Conservation (phyloP, 2,797 vertebrate genomes). For the Sus cebifrons region DNA sequence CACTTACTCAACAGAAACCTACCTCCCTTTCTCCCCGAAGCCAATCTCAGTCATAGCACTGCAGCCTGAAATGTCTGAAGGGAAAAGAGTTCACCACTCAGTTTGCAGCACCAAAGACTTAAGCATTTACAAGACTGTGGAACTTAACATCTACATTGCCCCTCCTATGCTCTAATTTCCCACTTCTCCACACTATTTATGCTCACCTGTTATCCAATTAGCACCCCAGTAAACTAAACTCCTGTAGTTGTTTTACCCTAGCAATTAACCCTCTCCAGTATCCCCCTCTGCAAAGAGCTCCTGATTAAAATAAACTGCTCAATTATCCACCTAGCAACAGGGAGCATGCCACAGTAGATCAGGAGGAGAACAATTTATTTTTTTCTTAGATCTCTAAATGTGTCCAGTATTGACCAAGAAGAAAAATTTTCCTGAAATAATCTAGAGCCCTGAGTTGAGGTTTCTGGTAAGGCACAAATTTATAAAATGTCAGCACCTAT, state of each 20-base stretch:
- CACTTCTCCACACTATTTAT: constrained; percentile 86
- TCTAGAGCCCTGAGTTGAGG: constrained; percentile 55
- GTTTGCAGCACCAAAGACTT: constrained; percentile 69
- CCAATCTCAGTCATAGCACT: neutral
- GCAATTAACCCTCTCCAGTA: constrained; percentile 88
- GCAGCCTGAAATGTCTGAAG: constrained; percentile 54
- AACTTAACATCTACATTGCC: constrained; percentile 74
- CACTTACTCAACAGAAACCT: constrained; percentile 39
- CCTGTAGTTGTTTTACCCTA: constrained; percentile 86
- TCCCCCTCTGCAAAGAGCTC: constrained; percentile 83
- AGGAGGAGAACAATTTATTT: constrained; percentile 83
- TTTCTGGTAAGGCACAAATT: constrained; percentile 65
- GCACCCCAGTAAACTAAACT: constrained; percentile 85
- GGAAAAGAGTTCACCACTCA: constrained; percentile 75
- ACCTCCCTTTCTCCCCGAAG: neutral
- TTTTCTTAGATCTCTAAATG: constrained; percentile 68
- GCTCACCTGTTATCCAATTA: constrained; percentile 89
- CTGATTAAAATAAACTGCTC: constrained; percentile 85
- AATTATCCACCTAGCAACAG: constrained; percentile 87
- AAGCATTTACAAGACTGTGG: constrained; percentile 79
- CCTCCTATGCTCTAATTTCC: constrained; percentile 81
- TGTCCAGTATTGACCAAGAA: constrained; percentile 57
- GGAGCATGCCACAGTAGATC: constrained; percentile 86
- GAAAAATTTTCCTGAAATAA: constrained; percentile 69
- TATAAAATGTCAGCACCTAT: constrained; percentile 59